Evolutionary conservation across 2,888 invertebrate genomes (phyloP).

Genomic region (Nebria salina): DNA sequence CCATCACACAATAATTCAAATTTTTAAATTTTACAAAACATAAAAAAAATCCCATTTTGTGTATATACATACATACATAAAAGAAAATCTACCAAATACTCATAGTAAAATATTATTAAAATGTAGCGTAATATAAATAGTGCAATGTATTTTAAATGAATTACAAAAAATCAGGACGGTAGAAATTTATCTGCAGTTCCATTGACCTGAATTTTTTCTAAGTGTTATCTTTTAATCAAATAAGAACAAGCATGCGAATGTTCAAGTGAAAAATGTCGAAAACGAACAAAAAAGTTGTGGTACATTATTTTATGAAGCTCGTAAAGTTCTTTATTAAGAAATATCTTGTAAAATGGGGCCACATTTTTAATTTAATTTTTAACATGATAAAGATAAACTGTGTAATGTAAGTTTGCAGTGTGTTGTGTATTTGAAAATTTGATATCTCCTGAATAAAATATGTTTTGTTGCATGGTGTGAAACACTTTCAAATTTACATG

Average conservation of each 20-base stretch:
- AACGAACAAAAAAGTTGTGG: neutral
- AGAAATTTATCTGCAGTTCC: neutral
- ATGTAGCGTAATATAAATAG: neutral
- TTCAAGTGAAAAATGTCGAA: slow-evolving; percentile 19
- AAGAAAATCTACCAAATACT: neutral
- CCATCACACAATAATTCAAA: too few relatives aligned
- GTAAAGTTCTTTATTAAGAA: neutral
- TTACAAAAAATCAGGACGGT: neutral
- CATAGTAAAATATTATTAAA: too few relatives aligned
- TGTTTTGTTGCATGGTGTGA: too few relatives aligned
- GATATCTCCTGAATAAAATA: too few relatives aligned
- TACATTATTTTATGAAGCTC: neutral
- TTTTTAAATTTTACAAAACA: too few relatives aligned
- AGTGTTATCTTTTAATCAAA: slow-evolving; percentile 34
- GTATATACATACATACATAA: neutral
- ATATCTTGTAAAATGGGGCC: neutral
- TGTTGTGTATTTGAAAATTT: too few relatives aligned
- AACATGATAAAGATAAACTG: neutral
- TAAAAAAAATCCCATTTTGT: too few relatives aligned
- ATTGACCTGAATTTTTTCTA: slow-evolving; percentile 18
- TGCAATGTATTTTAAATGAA: neutral
- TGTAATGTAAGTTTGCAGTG: neutral
- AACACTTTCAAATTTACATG: too few relatives aligned
- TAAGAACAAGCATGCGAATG: slow-evolving; percentile 27
- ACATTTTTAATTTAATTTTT: neutral